Evolutionary conservation across 2,113 vertebrate species (phyloP).

Genomic region (Cricetomys ansorgei): DNA sequence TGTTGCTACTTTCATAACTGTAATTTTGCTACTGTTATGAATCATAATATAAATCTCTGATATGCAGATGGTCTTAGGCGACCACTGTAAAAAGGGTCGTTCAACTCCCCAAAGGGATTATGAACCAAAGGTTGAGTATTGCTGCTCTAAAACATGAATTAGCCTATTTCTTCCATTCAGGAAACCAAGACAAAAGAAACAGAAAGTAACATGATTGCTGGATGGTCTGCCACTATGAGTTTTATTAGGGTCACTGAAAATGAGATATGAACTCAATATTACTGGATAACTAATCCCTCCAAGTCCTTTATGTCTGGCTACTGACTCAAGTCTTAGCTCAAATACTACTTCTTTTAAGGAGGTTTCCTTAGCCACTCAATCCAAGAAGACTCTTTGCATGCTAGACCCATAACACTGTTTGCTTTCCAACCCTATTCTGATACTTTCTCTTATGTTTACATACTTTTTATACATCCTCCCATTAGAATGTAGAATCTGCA

Average conservation of each 20-base stretch:
- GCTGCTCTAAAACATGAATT: neutral
- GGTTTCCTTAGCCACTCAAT: neutral
- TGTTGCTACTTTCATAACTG: too few species aligned
- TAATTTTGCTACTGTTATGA: too few species aligned
- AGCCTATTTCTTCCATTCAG: constrained; percentile 12
- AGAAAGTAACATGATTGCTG: neutral
- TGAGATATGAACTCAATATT: neutral
- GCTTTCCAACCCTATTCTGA: neutral
- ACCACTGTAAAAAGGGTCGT: too few species aligned
- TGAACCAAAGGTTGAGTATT: too few species aligned
- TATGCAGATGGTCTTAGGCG: too few species aligned
- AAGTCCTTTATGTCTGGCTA: neutral
- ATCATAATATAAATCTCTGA: too few species aligned
- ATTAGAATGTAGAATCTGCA: neutral
- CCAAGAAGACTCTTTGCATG: neutral
- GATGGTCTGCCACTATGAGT: neutral
- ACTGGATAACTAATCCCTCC: neutral
- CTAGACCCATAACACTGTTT: neutral
- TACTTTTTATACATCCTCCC: neutral
- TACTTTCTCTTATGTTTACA: constrained; percentile 14
- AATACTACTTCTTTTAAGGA: neutral
- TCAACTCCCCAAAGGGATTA: too few species aligned
- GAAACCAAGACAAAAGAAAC: constrained; percentile 48
- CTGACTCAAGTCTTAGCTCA: constrained; percentile 8
- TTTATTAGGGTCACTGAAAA: neutral